Evolutionary conservation across 2,888 invertebrate species (phyloP).

Genomic region (Cheilosia scutellata): DNA sequence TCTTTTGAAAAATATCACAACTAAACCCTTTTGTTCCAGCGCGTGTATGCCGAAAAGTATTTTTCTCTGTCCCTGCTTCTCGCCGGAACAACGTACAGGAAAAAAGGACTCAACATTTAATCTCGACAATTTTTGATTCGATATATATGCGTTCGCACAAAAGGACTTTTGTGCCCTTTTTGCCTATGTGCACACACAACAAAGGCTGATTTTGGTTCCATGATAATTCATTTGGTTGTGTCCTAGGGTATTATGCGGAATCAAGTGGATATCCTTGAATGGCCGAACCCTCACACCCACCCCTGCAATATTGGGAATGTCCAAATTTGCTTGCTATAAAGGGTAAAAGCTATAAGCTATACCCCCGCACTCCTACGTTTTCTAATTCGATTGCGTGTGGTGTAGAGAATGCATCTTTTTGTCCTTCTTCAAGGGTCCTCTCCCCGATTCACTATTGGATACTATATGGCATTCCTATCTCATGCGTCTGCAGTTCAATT

Average conservation of each 20-base stretch:
- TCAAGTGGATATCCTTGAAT: conserved; percentile 39
- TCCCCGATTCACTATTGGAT: neutral
- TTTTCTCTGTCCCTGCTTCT: conserved; percentile 11
- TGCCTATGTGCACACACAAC: conserved; percentile 19
- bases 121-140: conserved; percentile 63
- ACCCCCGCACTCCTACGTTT: neutral
- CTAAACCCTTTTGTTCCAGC: conserved; percentile 62
- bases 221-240: conserved; percentile 65
- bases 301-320: neutral
- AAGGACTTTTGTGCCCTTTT: conserved; percentile 44
- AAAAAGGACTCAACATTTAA: conserved; percentile 64
- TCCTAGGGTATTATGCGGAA: conserved; percentile 23
- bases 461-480: conserved; percentile 18
- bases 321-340: conserved; percentile 21
- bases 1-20: conserved; percentile 24
- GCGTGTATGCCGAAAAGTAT: conserved; percentile 63
- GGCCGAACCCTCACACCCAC: neutral
- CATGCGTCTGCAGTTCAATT: conserved; percentile 49
- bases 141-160: conserved; percentile 23
- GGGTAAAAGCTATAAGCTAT: conserved; percentile 6
- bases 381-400: conserved; percentile 53
- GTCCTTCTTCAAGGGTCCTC: conserved; percentile 8
- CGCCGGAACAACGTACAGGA: neutral
- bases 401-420: conserved; percentile 40
- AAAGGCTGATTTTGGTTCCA: conserved; percentile 48